Evolutionary conservation across 2,797 vertebrate species (phyloP), one percentile per base, ranked within the genome.

Genomic region (Crypturellus tataupa): DNA sequence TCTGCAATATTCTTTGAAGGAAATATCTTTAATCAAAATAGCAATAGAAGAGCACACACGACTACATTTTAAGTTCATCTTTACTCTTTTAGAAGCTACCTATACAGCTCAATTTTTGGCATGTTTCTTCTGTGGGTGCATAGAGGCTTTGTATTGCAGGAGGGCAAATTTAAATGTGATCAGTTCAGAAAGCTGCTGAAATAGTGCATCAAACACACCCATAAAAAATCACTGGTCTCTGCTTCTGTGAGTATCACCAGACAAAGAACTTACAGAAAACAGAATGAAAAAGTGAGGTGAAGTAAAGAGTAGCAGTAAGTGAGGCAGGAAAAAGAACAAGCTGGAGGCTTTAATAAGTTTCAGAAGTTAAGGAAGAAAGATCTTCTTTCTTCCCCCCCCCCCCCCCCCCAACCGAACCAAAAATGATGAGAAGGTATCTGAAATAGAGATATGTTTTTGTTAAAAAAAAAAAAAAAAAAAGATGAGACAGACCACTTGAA

Each of bases 1-100:
- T 63, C 39, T 46, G 33, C 80, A 56, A 6, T 37, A 31, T 60
- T 75, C 35, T 75, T 80, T 80, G 65, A 91, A 79, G 47, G 46
- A 72, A 89, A 67, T 56, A 72, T 42, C 69, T 79, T 79, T 53
- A 91, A 80, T 69, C 58, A 73, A 94, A 93, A 87, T 7, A 83
- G 49, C 24, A 89, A 78, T 24, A 83, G 60, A 79, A 63, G 10
- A 89, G 55, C 29, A 78, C 12, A 47, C 37, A 62, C 14, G 25
- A 70, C 60, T 72, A 55, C 2, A 40, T 83, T 90, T 93, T 49
- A 87, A 87, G 19, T 44, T 83, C 6, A 39, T 24, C 60, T 86
- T 89, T 46, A 42, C 37, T 68, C 19, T 71, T 86, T 59, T 39
- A 87, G 69, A 71, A 11, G 24, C 24, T 83, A 71, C 51, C 25